Conservation (phyloP, 2,113 vertebrate species). For the Fulica atra region DNA sequence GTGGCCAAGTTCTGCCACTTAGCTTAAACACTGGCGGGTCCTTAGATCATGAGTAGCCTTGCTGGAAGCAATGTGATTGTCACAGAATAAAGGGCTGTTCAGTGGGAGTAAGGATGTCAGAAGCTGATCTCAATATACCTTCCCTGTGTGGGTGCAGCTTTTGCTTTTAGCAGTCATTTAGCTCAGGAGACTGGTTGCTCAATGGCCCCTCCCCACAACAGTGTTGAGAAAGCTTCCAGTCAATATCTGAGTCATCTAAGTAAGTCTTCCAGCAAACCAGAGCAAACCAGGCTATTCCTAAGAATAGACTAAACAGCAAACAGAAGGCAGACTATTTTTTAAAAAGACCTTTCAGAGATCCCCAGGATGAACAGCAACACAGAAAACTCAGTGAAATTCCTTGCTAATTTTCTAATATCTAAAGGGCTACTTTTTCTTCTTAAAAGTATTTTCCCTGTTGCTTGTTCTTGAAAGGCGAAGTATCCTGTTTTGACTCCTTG, state of each 20-base stretch:
- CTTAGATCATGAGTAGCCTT: not conserved
- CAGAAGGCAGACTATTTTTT: not conserved
- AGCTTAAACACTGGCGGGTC: not conserved
- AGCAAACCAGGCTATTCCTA: constrained; percentile 42
- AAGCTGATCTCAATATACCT: constrained; percentile 26
- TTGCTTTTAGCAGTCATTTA: constrained; percentile 1
- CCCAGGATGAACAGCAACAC: not conserved
- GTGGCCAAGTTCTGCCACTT: not conserved
- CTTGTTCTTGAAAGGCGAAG: constrained; percentile 13
- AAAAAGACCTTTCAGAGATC: not conserved
- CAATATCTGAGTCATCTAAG: constrained; percentile 62
- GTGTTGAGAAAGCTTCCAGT: constrained; percentile 55
- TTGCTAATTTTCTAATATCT: not conserved
- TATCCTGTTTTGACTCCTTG: constrained; percentile 14
- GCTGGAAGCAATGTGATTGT: not conserved
- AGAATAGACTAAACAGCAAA: constrained; percentile 46
- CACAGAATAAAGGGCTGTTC: not conserved
- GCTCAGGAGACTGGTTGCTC: constrained; percentile 30
- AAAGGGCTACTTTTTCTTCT: not conserved
- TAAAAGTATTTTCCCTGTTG: not conserved
- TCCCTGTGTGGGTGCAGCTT: not conserved
- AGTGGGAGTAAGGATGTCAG: constrained; percentile 17
- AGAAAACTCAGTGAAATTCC: not conserved
- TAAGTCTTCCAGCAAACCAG: constrained; percentile 48
- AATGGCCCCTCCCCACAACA: not conserved